Base-by-base conservation (phyloP, 2,113 vertebrate species). In the Gavia stellata region DNA sequence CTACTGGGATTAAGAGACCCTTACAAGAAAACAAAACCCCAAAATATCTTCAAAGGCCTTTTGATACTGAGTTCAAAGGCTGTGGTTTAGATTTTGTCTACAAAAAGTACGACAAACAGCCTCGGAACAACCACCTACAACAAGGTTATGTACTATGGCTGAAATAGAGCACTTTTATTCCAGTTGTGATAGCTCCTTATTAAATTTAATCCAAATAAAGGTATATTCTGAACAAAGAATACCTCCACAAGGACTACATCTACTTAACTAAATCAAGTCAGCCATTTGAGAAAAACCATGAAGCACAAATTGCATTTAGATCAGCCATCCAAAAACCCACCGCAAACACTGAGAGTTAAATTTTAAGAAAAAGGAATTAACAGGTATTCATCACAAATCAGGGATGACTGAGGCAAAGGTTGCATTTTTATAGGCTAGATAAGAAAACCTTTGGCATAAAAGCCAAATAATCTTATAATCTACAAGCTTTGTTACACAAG, bases 1-100 rank as follows among this genome's bases (percentile, higher is more conserved):
- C 63, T 75, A 38, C 42, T 19, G 29, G 45, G 80, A 95, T 66
- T 66, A 86, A 58, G 80, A 92, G 63, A 95, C 63, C 82, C 82
- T 88, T 81, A 80, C 25, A 68, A 68, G 40, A 86, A 90, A 93
- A 66, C 10, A 94, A 68, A 49, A n/a, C 28, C 23, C 58, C 25
- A 53, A 77, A 92, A 71, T 70, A 88, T 29, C 88, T 94, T 94
- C 88, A 92, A 92, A 92, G n/a, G 72, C 45, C 55, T 94, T 95
- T 94, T 94, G 94, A 94, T 88, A 86, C 52, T 86, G 61, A 95
- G 83, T 88, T 97, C 88, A 93, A 96, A 97, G 92, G 23, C 80
- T 83, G 29, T 28, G 28, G 33, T 92, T 91, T 74, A 73, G 67
- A 63, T 83, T 96, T 94, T 88, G 38, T 86, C 80, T 81, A 42